Conservation (phyloP, 1,140 invertebrate genomes). For the Ectropis grisescens region DNA sequence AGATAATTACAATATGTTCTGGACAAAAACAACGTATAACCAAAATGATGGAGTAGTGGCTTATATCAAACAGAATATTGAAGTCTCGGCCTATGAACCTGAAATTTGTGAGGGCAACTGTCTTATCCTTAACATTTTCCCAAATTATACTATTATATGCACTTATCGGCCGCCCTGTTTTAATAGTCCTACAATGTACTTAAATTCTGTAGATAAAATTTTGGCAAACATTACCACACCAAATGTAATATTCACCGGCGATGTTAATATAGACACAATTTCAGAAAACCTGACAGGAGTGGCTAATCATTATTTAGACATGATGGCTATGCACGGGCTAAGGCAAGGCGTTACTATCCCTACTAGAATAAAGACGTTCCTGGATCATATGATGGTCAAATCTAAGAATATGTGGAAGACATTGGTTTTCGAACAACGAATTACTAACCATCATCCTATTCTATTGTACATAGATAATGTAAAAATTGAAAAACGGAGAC, state of each 20-base stretch:
- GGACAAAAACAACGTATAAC: constrained; percentile 1
- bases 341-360: constrained; percentile 1
- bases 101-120: constrained; percentile 9
- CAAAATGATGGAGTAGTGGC: too few species aligned
- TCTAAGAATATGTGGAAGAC: not conserved
- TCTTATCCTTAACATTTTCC: constrained; percentile 3
- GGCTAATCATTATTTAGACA: constrained; percentile 1
- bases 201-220: constrained; percentile 7
- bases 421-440: not conserved
- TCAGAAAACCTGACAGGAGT: not conserved
- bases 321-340: constrained; percentile 1
- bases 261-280: constrained; percentile 6
- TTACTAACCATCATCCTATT: not conserved
- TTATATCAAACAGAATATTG: too few species aligned
- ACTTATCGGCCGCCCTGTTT: constrained; percentile 9
- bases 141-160: constrained; percentile 6
- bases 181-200: constrained; percentile 7
- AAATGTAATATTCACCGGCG: constrained; percentile 9
- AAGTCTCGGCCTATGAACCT: too few species aligned
- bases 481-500: not conserved
- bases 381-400: constrained; percentile 5
- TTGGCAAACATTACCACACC: constrained; percentile 3
- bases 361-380: constrained; percentile 1
- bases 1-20: constrained; percentile 8
- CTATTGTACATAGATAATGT: not conserved